phyloP scores from a whole-genome alignment of 2,797 vertebrate species.

The Poeciliopsis paucimaculata region DNA sequence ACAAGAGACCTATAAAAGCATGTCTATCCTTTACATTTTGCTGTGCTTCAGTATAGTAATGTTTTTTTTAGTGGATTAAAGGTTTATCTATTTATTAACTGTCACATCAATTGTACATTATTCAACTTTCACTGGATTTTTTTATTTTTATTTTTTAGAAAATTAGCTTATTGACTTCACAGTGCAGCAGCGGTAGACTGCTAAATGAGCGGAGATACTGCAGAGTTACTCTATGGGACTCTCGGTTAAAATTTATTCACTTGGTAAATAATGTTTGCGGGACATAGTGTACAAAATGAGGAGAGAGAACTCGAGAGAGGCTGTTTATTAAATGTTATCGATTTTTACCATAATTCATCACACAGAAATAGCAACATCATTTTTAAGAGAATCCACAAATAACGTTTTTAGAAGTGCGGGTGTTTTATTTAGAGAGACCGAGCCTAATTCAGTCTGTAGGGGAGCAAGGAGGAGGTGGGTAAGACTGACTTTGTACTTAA shows the following conservation, averaged over 20 bases:
- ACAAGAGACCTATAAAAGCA: neutral
- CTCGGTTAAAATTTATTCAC: neutral
- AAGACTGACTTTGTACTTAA: neutral
- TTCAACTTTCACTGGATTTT: neutral
- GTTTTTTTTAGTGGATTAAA: neutral
- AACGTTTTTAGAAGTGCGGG: neutral
- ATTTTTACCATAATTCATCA: neutral
- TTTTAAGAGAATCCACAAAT: neutral
- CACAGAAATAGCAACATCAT: neutral
- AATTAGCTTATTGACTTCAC: neutral
- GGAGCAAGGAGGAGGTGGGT: rapidly evolving
- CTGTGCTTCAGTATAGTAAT: neutral
- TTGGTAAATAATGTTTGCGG: neutral
- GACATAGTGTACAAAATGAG: neutral
- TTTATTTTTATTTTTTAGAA: neutral
- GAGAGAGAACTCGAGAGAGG: neutral
- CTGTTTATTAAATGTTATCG: conserved; percentile 3
- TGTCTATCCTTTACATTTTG: neutral
- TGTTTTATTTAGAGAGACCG: neutral
- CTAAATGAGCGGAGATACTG: neutral
- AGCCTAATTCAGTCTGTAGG: neutral
- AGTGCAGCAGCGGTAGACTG: neutral
- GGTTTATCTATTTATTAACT: neutral
- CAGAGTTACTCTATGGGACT: neutral
- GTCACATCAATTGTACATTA: neutral